Conservation (phyloP, 2,113 vertebrate genomes). For the Halichoerus grypus region DNA sequence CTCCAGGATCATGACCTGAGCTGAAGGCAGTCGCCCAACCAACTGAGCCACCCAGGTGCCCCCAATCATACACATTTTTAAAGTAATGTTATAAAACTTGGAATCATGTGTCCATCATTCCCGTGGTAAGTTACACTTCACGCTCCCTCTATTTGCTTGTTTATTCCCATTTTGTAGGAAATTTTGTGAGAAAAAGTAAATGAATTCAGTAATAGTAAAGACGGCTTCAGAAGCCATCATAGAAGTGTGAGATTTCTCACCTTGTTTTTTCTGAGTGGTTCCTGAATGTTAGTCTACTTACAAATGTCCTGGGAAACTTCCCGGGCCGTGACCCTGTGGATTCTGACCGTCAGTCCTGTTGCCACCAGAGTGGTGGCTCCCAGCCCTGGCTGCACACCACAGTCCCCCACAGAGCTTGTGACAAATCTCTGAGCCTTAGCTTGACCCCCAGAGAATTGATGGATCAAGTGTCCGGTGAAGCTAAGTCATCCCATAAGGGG, state of each 20-base stretch:
- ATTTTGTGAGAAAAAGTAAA: conserved; percentile 1
- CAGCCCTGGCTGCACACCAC: not conserved
- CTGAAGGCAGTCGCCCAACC: too few relatives aligned
- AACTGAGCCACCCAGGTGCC: too few relatives aligned
- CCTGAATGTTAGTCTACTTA: not conserved
- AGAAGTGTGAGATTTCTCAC: not conserved
- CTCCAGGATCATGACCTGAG: too few relatives aligned
- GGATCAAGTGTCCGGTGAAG: not conserved
- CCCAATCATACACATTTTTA: not conserved
- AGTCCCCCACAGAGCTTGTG: not conserved
- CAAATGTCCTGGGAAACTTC: not conserved
- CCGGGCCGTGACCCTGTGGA: not conserved
- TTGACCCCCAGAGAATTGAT: not conserved
- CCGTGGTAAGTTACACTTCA: not conserved
- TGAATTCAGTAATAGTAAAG: not conserved
- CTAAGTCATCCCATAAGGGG: not conserved
- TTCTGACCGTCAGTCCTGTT: not conserved
- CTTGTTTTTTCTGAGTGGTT: not conserved
- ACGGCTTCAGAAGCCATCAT: not conserved
- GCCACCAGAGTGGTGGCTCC: not conserved
- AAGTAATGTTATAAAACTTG: not conserved
- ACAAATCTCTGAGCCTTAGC: not conserved
- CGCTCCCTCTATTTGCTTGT: not conserved
- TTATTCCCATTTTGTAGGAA: not conserved
- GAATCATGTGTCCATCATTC: not conserved